Evolutionary conservation across 2,888 invertebrate genomes (phyloP), one percentile per base, ranked within the genome.

Genomic region (Vannuccia rotundouncinata): DNA sequence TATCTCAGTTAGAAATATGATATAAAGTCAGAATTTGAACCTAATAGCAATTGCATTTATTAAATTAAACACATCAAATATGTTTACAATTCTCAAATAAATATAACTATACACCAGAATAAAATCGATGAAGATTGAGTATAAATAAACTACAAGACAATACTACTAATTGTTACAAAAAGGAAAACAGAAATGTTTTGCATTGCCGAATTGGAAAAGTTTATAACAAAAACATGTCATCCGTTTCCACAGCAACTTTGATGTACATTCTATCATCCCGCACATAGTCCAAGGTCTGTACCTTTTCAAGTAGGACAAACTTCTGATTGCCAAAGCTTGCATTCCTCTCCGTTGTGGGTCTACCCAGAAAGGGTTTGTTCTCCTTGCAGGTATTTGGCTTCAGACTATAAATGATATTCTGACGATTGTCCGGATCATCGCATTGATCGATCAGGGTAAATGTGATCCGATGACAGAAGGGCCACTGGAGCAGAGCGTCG

Each of bases 301-400:
- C 29, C 5, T 82, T 74, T n/a, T 80, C 82, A 17, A 83, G 74
- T 29, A 84, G 83, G 25, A 82, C 82, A 82, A 88, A 86, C 31
- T 84, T 84, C 82, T 86, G 86, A 0, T 87, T 86, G 0, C 88
- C 88, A 82, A 88, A 88, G 1, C 86, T 84, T 0, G 87, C 86
- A 82, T 89, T 88, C 5, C 88, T 82, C 27, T 87, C 87, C 28
- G 84, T 84, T 0, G 83, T 83, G 1, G 88, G 88, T n/a, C 87
- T 83, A 0, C 85, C 85, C 29, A 88, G 84, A 82, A 87, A 89
- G 17, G 85, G 83, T 59, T 82, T 82, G 82, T 86, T 86, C 78
- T 83, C 83, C 75, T 84, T 85, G 78, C 84, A 83, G 5, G 83
- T 83, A 78, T 85, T 85, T 17, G 85, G 85, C 81, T 85, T 84